Conservation (phyloP, 2,888 invertebrate species). For the Acanthosepion pharaonis region DNA sequence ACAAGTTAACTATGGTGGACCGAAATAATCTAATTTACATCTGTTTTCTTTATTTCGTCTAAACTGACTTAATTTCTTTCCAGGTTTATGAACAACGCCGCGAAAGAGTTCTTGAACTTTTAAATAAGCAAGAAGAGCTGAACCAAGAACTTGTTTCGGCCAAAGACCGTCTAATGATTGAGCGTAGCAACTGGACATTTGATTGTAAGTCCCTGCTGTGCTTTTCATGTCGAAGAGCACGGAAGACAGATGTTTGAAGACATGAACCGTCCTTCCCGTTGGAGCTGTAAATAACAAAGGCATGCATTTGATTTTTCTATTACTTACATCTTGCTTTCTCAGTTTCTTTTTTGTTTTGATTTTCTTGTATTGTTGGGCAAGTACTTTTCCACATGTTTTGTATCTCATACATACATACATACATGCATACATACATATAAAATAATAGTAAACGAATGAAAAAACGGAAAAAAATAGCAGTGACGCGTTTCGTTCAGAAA, state of each 20-base stretch:
- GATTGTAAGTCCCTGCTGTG: conserved; percentile 77
- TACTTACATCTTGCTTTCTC: background rate
- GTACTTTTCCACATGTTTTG: background rate
- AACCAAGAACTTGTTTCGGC: conserved; percentile 77
- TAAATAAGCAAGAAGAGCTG: conserved; percentile 75
- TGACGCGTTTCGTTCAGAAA: too few species aligned
- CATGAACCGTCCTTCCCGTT: background rate
- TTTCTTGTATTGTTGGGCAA: too few species aligned
- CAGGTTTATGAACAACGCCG: conserved; percentile 75
- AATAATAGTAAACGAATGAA: too few species aligned
- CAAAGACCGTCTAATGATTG: conserved; percentile 77
- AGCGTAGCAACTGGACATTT: conserved; percentile 77
- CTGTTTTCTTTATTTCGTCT: background rate
- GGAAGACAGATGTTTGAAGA: conserved; percentile 47
- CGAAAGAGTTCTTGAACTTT: conserved; percentile 65
- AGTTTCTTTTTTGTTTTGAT: too few species aligned
- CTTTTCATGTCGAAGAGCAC: conserved; percentile 59
- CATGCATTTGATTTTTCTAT: conserved; percentile 43
- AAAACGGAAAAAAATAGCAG: too few species aligned
- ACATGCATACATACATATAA: background rate
- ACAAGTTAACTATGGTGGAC: too few species aligned
- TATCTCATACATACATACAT: background rate
- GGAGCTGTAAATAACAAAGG: conserved; percentile 41
- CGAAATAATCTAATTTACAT: too few species aligned
- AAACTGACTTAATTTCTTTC: conserved; percentile 60